phyloP scores from a whole-genome alignment of 1,140 invertebrate genomes.

The Polypedilum pembai region DNA sequence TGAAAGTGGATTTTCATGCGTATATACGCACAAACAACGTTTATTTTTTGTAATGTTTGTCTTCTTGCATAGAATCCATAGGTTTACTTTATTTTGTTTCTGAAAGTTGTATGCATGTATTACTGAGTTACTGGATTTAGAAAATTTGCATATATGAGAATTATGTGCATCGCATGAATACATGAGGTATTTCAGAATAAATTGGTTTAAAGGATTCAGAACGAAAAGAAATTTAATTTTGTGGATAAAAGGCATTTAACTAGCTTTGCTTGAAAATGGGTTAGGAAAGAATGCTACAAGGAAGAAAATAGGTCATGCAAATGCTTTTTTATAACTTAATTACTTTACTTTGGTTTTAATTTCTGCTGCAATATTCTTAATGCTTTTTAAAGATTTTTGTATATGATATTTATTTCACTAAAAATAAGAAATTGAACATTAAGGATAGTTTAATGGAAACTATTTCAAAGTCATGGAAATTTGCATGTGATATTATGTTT shows the following conservation, averaged over 20 bases:
- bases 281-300: neutral
- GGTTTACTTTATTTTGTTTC: neutral
- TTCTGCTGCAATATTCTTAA: neutral
- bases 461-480: too few relatives aligned
- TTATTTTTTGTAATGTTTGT: neutral
- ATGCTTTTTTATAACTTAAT: neutral
- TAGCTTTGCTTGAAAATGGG: neutral
- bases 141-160: neutral
- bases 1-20: conserved; percentile 5
- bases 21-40: neutral
- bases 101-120: neutral
- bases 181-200: neutral
- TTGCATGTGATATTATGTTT: too few relatives aligned
- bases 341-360: neutral
- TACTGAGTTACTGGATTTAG: neutral
- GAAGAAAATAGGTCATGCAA: neutral
- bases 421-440: too few relatives aligned
- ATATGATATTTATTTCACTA: too few relatives aligned
- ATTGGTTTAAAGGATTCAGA: neutral
- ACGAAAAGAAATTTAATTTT: conserved; percentile 7
- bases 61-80: neutral
- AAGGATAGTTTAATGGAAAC: too few relatives aligned
- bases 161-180: neutral
- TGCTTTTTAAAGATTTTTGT: too few relatives aligned
- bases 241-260: neutral